phyloP scores from a whole-genome alignment of 2,113 vertebrate species.

The Morphnarchus princeps region DNA sequence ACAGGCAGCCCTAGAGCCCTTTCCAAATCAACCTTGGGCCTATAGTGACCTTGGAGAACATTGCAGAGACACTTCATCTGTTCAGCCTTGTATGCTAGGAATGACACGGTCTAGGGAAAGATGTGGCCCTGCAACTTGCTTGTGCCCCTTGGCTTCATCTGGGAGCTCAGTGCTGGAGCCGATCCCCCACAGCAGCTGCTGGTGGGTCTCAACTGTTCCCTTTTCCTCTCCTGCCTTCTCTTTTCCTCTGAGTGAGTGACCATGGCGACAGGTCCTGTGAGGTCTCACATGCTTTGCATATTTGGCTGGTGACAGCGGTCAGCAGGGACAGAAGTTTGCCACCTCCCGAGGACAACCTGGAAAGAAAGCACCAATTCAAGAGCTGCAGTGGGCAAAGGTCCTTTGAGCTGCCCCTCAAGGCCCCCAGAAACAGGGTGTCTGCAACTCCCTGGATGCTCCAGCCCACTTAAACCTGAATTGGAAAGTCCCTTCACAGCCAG shows the following conservation, averaged over 20 bases:
- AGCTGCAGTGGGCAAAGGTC: background rate
- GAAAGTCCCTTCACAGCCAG: background rate
- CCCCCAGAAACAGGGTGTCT: background rate
- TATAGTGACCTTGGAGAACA: background rate
- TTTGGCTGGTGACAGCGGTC: background rate
- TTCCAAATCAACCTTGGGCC: background rate
- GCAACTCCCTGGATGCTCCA: background rate
- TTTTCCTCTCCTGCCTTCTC: background rate
- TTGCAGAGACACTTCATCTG: background rate
- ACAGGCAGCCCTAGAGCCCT: background rate
- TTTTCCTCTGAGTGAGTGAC: background rate
- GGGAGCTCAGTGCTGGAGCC: background rate
- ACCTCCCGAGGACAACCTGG: background rate
- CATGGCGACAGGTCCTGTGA: background rate
- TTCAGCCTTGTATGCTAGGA: background rate
- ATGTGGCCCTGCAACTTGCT: background rate
- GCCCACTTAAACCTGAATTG: background rate
- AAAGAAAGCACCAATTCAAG: background rate
- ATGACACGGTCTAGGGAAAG: background rate
- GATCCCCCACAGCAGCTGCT: background rate
- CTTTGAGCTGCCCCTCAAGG: background rate
- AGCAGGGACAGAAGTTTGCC: background rate
- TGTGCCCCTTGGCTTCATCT: background rate
- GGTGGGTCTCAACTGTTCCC: background rate
- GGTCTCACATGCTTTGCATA: background rate